Base-by-base conservation (phyloP, 2,113 vertebrate species). In the Bubo bubo region DNA sequence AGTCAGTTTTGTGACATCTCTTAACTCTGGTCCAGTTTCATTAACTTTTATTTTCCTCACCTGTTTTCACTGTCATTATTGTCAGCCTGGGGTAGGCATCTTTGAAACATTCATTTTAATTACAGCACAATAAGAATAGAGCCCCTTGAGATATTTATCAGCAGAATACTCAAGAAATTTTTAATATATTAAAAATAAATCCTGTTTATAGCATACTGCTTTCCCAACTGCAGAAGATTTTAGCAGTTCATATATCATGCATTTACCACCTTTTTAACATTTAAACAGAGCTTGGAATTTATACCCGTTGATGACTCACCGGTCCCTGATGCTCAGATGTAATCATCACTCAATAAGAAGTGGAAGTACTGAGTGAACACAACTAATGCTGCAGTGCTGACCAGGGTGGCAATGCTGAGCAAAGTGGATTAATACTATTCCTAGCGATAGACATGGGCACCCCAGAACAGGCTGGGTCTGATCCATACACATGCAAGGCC, bases 151-250 rank as follows among this genome's bases (percentile, higher is more conserved):
- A 79, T 92, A 91, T 88, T 96, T 97, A 96, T 80, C 80, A 79
- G 70, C 2, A 1, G 53, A 91, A 85, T 79, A 70, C 70, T 93
- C 49, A 68, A 72, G 66, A 86, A 96, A 66, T 35, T 68, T 91
- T 96, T 92, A 91, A 87, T 95, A 87, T 62, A 89, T 64, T 82
- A 87, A 94, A 95, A 94, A 94, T 94, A 96, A 96, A 96, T 96
- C 4, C 14, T 79, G 70, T 93, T 92, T 94, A 93, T 89, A 89
- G 86, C 70, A 68, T 37, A 75, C 52, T 72, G 49, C 86, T 95
- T 89, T 91, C 83, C 60, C 53, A 93, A 17, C 24, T 62, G 53
- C 28, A 89, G 52, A 94, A 91, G 80, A 93, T 6, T 91, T 95
- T 67, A 93, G 45, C 60, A 79, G 86, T 89, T 85, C 94, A 87